Conservation (phyloP, 2,888 invertebrate species). For the Erpobdella octoculata region DNA sequence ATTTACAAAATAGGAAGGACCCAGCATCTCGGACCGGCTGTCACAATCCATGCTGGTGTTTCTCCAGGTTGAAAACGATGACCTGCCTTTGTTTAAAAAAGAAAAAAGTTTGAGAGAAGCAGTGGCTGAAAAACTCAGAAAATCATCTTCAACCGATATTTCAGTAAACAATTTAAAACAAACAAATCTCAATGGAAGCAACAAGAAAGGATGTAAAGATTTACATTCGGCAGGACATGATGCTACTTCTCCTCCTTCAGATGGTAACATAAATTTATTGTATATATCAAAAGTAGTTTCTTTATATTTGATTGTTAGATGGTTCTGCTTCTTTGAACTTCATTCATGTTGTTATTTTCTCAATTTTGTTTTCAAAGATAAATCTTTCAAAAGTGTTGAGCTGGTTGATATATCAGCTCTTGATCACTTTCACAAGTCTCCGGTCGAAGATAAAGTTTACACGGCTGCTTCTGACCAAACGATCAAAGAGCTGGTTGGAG, state of each 20-base stretch:
- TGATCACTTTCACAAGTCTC: slow-evolving; percentile 1
- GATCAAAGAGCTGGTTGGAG: slow-evolving; percentile 55
- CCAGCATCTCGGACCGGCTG: slow-evolving; percentile 44
- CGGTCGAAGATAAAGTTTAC: slow-evolving; percentile 48
- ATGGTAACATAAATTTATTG: background rate
- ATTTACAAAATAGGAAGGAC: slow-evolving; percentile 44
- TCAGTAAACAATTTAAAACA: background rate
- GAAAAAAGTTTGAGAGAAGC: slow-evolving; percentile 38
- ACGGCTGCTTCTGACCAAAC: slow-evolving; percentile 54
- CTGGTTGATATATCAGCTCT: slow-evolving; percentile 3
- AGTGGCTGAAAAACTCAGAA: slow-evolving; percentile 40
- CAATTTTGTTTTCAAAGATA: background rate
- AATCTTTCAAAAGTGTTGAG: slow-evolving; percentile 9
- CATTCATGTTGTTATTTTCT: background rate
- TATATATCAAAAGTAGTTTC: too few relatives aligned
- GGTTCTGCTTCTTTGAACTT: background rate
- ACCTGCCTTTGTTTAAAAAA: slow-evolving; percentile 48
- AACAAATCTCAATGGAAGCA: background rate
- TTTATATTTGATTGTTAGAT: background rate
- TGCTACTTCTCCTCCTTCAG: background rate
- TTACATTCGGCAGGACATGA: slow-evolving; percentile 7
- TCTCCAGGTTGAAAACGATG: slow-evolving; percentile 58
- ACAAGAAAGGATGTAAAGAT: background rate
- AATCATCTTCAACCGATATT: background rate
- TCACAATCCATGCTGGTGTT: slow-evolving; percentile 59